Percentiles rank a stretch among this genome's conserved stretches.
Evolutionary conservation across 2,113 vertebrate species (phyloP).

Genomic region (Alouatta palliata): DNA sequence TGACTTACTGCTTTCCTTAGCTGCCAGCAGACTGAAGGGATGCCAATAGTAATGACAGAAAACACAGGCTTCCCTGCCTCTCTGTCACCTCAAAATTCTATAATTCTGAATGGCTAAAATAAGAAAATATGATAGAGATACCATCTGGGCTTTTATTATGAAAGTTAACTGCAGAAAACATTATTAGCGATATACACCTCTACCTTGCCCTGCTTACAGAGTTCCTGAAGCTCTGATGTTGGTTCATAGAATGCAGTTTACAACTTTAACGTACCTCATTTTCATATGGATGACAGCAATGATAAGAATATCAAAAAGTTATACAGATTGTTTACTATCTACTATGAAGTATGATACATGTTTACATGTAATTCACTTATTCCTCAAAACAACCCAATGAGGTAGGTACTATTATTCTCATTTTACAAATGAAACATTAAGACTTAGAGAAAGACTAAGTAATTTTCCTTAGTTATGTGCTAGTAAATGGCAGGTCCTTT

Average conservation of each 20-base stretch:
- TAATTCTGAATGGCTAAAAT: neutral
- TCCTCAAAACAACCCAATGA: neutral
- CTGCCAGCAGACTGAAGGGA: neutral
- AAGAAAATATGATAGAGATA: neutral
- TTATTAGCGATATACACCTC: neutral
- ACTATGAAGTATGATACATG: neutral
- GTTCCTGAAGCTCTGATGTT: neutral
- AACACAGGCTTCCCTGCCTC: neutral
- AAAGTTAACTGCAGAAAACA: neutral
- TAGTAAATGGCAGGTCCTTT: neutral
- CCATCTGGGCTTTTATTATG: neutral
- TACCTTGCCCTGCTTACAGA: neutral
- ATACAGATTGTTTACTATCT: neutral
- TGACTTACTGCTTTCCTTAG: neutral
- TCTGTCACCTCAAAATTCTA: neutral
- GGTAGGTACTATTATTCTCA: neutral
- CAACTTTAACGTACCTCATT: neutral
- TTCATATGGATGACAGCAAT: neutral
- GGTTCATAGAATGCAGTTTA: neutral
- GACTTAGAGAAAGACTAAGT: neutral
- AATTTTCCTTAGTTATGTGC: neutral
- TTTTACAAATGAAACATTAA: neutral
- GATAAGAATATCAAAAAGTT: neutral
- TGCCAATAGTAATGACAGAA: slow-evolving; percentile 1
- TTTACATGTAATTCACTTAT: neutral